A percentile compares a stretch with the other conserved stretches of the same genome.
Evolutionary conservation across 2,888 invertebrate genomes (phyloP).

Genomic region (Stenoptilia bipunctidactyla): DNA sequence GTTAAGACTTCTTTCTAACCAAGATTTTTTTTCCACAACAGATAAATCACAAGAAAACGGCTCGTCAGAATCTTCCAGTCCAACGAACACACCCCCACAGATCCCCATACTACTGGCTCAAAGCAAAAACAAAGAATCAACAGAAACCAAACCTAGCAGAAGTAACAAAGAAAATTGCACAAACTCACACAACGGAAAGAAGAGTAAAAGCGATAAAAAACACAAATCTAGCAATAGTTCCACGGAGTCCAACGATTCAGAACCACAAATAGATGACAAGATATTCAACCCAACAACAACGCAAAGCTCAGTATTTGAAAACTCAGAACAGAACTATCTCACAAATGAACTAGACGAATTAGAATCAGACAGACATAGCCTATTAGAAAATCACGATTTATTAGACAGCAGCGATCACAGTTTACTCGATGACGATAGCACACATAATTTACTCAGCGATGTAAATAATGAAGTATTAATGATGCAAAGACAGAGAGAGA

Average conservation of each 20-base stretch:
- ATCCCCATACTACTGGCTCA: constrained; percentile 31
- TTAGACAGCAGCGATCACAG: constrained; percentile 60
- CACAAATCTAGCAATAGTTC: constrained; percentile 59
- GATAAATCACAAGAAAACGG: constrained; percentile 66
- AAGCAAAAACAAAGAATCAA: constrained; percentile 61
- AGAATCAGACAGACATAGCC: constrained; percentile 62
- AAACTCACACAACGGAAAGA: constrained; percentile 48
- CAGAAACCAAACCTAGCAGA: constrained; percentile 43
- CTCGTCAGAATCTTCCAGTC: constrained; percentile 60
- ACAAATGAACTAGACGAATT: constrained; percentile 55
- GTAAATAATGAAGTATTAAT: constrained; percentile 45
- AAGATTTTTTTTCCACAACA: constrained; percentile 26
- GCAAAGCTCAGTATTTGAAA: constrained; percentile 7
- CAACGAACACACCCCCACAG: constrained; percentile 33
- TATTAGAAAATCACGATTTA: constrained; percentile 58
- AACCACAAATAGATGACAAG: constrained; percentile 16
- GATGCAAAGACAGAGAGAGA: constrained; percentile 55
- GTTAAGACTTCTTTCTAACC: too few species aligned
- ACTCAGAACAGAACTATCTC: constrained; percentile 35
- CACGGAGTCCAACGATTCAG: constrained; percentile 42
- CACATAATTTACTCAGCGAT: constrained; percentile 49
- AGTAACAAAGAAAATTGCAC: constrained; percentile 62
- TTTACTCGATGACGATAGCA: constrained; percentile 49
- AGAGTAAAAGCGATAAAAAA: constrained; percentile 47
- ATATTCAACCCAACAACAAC: constrained; percentile 17